Evolutionary conservation across 2,888 invertebrate species (phyloP).

Genomic region (Eristalis tenax): DNA sequence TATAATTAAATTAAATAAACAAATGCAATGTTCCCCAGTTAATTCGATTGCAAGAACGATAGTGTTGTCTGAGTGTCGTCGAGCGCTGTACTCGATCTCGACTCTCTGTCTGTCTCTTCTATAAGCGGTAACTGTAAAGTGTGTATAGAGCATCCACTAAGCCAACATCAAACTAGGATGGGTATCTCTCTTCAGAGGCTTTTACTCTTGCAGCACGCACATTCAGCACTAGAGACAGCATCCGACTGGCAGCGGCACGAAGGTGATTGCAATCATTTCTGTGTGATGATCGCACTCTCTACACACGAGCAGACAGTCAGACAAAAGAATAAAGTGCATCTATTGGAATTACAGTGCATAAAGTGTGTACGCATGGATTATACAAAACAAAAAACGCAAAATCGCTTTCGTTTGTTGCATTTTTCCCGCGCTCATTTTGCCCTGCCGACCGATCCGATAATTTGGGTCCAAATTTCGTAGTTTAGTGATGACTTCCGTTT

Average conservation of each 20-base stretch:
- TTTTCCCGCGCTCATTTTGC: conserved; percentile 25
- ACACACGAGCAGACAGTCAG: neutral
- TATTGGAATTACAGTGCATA: conserved; percentile 55
- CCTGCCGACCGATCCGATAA: conserved; percentile 17
- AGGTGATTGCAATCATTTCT: conserved; percentile 3
- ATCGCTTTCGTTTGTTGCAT: conserved; percentile 12
- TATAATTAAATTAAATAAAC: conserved; percentile 69
- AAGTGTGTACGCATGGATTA: conserved; percentile 40
- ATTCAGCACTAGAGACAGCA: conserved; percentile 16
- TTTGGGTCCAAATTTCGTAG: conserved; percentile 20
- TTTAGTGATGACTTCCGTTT: conserved; percentile 69
- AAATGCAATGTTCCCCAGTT: conserved; percentile 61
- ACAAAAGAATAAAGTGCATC: conserved; percentile 12
- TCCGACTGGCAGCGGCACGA: neutral
- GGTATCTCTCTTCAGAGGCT: conserved; percentile 34
- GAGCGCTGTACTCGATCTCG: neutral
- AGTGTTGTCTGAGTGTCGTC: conserved; percentile 51
- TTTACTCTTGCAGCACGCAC: conserved; percentile 45
- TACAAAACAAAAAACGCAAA: conserved; percentile 8
- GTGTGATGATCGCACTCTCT: neutral
- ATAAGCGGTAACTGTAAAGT: conserved; percentile 53
- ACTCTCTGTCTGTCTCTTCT: conserved; percentile 24
- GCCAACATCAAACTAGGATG: conserved; percentile 45
- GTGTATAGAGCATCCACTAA: conserved; percentile 45
- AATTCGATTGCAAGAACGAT: conserved; percentile 62